These are phyloP conservation scores for Oceanites oceanicus DNA, from an alignment of 2,113 vertebrate species.

Conservation along the genomic window DNA sequence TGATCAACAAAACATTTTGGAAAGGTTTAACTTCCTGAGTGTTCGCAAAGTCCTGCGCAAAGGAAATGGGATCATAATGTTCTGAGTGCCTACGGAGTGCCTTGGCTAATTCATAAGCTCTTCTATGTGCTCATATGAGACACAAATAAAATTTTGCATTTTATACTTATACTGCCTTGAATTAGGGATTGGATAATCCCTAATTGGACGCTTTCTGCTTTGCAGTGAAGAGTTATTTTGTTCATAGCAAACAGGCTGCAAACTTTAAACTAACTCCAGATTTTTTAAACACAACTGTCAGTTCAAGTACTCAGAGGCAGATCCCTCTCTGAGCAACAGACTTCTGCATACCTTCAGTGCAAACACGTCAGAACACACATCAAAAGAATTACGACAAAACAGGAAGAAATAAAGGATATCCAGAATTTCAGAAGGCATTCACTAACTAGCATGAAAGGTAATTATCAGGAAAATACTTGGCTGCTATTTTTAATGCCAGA, in stretches of 20 bases:
- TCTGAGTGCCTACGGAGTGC: background rate
- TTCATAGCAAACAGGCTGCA: background rate
- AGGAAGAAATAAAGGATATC: slow-evolving; percentile 1
- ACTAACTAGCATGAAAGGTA: background rate
- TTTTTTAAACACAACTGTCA: background rate
- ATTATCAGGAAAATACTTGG: background rate
- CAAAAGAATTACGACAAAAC: background rate
- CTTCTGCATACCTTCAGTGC: background rate
- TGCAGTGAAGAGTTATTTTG: background rate
- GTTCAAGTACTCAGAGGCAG: background rate
- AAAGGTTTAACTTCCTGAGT: background rate
- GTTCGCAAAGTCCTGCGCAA: background rate
- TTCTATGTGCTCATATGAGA: background rate
- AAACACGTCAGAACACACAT: background rate
- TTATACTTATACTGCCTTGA: background rate
- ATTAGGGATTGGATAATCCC: background rate
- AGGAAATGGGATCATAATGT: background rate
- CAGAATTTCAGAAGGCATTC: background rate
- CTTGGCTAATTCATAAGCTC: background rate
- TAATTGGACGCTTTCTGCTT: background rate
- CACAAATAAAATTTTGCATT: background rate
- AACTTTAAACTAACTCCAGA: background rate
- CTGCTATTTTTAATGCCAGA: background rate
- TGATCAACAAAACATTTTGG: background rate
- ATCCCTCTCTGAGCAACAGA: background rate